Base-by-base conservation (phyloP, 2,113 vertebrate species). In the Lagenorhynchus albirostris region DNA sequence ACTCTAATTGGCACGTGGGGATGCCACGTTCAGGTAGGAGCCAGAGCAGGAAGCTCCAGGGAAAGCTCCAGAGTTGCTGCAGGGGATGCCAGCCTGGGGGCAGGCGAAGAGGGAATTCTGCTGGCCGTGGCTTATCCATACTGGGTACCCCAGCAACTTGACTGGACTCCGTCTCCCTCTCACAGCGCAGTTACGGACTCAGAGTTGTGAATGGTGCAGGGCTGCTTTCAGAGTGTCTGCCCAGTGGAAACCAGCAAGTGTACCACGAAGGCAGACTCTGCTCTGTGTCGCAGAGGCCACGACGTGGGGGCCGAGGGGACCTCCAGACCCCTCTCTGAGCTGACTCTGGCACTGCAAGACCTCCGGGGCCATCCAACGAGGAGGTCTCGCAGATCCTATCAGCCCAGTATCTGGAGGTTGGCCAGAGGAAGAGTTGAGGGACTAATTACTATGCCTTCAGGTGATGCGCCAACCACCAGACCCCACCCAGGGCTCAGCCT, bases 21-120 rank as follows among this genome's bases (percentile, higher is more conserved):
- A 60, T 87, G 96, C 98, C 96, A 96, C 88, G 90, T 96, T 88
- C 97, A 98, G 98, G 97, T 98, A 74, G 94, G 76, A 97, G 94
- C 97, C 97, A 97, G 96, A 87, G 97, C 79, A 87, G 86, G 95
- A 86, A 96, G 87, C 94, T 85, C 91, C 89, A 53, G 95, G 92
- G 92, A 62, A 86, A 67, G 73, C 62, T 70, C 70, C 14, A 1
- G 74, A 47, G 70, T 44, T 14, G 62, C 89, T 53, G 38, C 65
- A 63, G 95, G 87, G 91, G 83, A 90, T 23, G 82, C 73, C 81
- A 47, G 83, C 62, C 79, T 47, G 5, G 8, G 90, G 77, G 82
- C 77, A 83, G 84, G 88, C 55, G 9, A 79, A 15, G 14, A 83
- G 80, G 89, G 89, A 17, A 74, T 70, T 92, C 90, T 31, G 86